Conservation (phyloP, 2,113 vertebrate species). For the Brevimyrus niger region DNA sequence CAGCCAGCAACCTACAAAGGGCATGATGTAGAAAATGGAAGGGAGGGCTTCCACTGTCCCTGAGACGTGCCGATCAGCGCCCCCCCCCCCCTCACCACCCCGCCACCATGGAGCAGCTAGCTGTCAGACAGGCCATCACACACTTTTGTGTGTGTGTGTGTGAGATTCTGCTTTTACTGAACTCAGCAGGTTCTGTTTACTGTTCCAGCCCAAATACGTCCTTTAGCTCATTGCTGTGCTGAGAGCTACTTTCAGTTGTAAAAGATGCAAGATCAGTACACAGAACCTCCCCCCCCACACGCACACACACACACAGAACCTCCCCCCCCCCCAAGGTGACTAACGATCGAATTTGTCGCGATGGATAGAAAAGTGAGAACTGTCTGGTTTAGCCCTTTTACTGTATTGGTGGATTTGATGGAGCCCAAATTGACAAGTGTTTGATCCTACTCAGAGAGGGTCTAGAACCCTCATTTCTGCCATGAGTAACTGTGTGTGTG, state of each 20-base stretch:
- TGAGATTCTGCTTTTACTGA: background rate
- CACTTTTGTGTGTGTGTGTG: background rate
- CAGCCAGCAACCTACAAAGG: background rate
- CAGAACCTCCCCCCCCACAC: background rate
- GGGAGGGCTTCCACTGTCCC: background rate
- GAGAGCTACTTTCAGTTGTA: background rate
- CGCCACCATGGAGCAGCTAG: background rate
- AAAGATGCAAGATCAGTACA: background rate
- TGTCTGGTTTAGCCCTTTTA: background rate
- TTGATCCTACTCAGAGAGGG: background rate
- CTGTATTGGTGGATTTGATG: background rate
- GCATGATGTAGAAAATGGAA: background rate
- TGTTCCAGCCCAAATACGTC: background rate
- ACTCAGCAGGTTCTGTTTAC: background rate
- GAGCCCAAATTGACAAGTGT: background rate
- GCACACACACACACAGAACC: background rate
- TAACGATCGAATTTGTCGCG: background rate
- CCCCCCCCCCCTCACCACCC: background rate
- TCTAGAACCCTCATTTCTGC: background rate
- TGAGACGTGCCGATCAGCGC: background rate
- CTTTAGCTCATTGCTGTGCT: background rate
- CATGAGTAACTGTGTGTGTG: background rate
- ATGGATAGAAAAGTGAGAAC: background rate
- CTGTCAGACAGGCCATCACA: background rate
- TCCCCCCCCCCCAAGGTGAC: background rate